Conservation (phyloP, 2,797 vertebrate genomes). For the Balearica regulorum region DNA sequence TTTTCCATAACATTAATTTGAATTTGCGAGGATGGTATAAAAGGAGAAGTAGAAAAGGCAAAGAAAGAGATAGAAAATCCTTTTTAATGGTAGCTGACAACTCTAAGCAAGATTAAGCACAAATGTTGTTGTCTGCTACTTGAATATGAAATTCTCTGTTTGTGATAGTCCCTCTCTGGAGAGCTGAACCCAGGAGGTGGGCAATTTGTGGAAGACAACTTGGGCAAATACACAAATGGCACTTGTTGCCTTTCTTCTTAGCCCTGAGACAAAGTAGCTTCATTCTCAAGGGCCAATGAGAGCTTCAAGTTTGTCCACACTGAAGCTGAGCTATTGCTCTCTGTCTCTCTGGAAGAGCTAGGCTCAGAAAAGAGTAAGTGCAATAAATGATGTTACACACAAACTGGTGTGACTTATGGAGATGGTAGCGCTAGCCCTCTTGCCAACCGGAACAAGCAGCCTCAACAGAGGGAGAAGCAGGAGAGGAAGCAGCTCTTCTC, state of each 20-base stretch:
- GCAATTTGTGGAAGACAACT: background rate
- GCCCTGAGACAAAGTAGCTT: background rate
- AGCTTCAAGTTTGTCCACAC: background rate
- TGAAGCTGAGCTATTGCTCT: background rate
- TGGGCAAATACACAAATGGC: background rate
- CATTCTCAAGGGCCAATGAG: background rate
- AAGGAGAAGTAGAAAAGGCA: background rate
- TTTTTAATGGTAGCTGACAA: constrained; percentile 33
- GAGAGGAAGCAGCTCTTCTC: background rate
- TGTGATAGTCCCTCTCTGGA: background rate
- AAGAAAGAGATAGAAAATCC: background rate
- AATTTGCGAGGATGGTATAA: constrained; percentile 16
- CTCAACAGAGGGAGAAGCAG: background rate
- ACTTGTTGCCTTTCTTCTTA: background rate
- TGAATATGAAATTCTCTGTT: background rate
- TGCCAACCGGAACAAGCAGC: background rate
- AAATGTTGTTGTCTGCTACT: background rate
- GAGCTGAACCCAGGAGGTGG: background rate
- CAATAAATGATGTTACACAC: background rate
- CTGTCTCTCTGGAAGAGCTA: background rate
- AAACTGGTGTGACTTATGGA: background rate
- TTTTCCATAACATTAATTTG: constrained; percentile 55
- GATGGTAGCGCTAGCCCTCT: background rate
- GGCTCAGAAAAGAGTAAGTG: background rate
- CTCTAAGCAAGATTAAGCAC: constrained; percentile 22